Evolutionary conservation across 2,888 invertebrate species (phyloP).

Genomic region (Caenorhabditis imperialis): DNA sequence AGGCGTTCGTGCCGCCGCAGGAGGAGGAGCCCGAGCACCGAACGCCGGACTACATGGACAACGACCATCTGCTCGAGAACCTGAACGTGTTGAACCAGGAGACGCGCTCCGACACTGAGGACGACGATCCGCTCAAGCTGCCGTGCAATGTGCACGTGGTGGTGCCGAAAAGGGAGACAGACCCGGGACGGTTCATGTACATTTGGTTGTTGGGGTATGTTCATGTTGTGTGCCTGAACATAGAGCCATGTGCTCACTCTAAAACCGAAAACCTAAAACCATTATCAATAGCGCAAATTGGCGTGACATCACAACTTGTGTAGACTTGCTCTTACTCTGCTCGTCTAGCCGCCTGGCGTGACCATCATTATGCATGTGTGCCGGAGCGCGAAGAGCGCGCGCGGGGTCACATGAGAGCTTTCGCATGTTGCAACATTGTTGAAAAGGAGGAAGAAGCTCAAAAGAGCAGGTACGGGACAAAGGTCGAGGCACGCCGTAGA

Average conservation of each 20-base stretch:
- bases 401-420: background rate
- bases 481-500: no score
- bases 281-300: no score
- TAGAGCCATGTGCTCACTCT: background rate
- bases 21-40: background rate
- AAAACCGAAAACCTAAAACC: background rate
- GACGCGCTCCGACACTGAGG: conserved; percentile 3
- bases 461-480: no score
- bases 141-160: background rate
- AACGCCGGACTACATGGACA: conserved; percentile 12
- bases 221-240: background rate
- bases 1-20: no score
- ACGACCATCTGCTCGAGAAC: conserved; percentile 9
- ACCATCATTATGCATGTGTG: conserved; percentile 44
- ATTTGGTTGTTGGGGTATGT: conserved; percentile 31
- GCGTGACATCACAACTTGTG: no score
- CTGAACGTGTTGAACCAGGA: conserved; percentile 11
- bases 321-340: conserved; percentile 2
- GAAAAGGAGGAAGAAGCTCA: background rate
- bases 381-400: conserved; percentile 9
- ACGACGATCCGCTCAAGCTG: background rate
- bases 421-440: background rate
- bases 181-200: conserved; percentile 25
- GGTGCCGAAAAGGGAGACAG: background rate
- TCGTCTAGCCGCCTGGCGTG: conserved; percentile 2